phyloP scores from a whole-genome alignment of 2,888 invertebrate species.

The Hirudinaria manillensis region DNA sequence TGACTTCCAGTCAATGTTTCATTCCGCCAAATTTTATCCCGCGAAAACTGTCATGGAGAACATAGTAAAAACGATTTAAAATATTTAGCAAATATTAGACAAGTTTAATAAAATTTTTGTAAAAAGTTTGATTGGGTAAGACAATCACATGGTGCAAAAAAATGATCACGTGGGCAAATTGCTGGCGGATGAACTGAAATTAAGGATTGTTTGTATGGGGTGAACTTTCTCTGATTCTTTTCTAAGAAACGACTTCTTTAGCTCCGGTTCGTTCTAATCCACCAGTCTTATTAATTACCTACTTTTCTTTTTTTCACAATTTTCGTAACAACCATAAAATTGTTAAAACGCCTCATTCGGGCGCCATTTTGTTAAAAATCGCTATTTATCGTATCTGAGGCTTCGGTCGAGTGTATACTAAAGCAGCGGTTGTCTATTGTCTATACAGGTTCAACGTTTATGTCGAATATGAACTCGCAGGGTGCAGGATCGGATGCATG shows the following conservation, averaged over 20 bases:
- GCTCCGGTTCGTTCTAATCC: too few relatives aligned
- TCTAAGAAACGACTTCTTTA: neutral
- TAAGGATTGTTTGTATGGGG: slow-evolving; percentile 4
- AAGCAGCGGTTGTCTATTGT: too few relatives aligned
- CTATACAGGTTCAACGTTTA: too few relatives aligned
- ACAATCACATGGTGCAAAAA: slow-evolving; percentile 18
- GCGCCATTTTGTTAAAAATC: too few relatives aligned
- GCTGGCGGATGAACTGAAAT: slow-evolving; percentile 33
- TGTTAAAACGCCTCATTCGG: too few relatives aligned
- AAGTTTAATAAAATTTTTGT: neutral
- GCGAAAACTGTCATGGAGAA: neutral
- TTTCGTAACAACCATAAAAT: neutral
- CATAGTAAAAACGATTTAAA: too few relatives aligned
- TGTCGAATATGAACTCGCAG: too few relatives aligned
- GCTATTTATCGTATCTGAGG: too few relatives aligned
- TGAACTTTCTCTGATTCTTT: slow-evolving; percentile 18
- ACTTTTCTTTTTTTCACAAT: neutral
- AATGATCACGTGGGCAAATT: slow-evolving; percentile 27
- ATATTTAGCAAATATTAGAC: too few relatives aligned
- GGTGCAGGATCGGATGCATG: too few relatives aligned
- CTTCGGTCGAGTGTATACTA: too few relatives aligned
- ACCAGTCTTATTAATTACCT: too few relatives aligned
- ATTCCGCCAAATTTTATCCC: slow-evolving; percentile 2
- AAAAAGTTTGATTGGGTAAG: slow-evolving; percentile 18
- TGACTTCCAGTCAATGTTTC: neutral